These are phyloP conservation scores for Larimichthys crocea DNA, from an alignment of 2,113 vertebrate genomes.

Conservation along the genomic window DNA sequence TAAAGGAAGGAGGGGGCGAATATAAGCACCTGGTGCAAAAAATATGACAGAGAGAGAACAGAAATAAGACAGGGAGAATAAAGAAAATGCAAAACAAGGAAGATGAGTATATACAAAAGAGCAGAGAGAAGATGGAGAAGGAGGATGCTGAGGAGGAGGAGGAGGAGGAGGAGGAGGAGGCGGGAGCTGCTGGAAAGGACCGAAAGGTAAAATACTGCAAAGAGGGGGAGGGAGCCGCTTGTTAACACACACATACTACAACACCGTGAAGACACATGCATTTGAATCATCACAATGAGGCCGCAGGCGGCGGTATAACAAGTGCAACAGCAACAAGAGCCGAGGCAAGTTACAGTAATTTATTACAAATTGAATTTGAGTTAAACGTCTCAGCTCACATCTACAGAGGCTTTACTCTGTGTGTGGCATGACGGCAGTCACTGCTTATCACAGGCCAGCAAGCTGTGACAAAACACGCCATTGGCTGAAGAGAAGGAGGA, in stretches of 20 bases:
- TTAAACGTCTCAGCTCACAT: not conserved
- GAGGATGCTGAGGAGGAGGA: conserved; percentile 3
- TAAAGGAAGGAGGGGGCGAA: not conserved
- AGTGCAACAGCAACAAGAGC: not conserved
- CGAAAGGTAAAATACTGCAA: conserved; percentile 36
- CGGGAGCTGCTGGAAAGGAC: not conserved
- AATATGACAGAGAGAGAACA: not conserved
- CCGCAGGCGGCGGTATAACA: not conserved
- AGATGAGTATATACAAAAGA: conserved; percentile 6
- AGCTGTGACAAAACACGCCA: conserved; percentile 35
- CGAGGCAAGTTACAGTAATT: not conserved
- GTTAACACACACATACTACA: conserved; percentile 14
- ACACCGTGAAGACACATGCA: not conserved
- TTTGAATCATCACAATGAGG: conserved; percentile 6
- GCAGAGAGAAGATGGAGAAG: conserved; percentile 10
- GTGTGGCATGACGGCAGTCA: conserved; percentile 10
- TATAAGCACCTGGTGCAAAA: conserved; percentile 1
- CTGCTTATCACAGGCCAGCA: conserved; percentile 29
- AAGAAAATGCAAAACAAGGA: conserved; percentile 1
- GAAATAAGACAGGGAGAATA: not conserved
- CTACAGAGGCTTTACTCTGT: not conserved
- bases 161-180: not conserved
- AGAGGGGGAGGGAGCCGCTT: not conserved
- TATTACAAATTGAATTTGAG: not conserved
- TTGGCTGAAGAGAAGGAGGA: conserved; percentile 39